A percentile compares a stretch with the other conserved stretches of the same genome.
Evolutionary conservation across 2,888 invertebrate species (phyloP).

Genomic region (Aelia acuminata): DNA sequence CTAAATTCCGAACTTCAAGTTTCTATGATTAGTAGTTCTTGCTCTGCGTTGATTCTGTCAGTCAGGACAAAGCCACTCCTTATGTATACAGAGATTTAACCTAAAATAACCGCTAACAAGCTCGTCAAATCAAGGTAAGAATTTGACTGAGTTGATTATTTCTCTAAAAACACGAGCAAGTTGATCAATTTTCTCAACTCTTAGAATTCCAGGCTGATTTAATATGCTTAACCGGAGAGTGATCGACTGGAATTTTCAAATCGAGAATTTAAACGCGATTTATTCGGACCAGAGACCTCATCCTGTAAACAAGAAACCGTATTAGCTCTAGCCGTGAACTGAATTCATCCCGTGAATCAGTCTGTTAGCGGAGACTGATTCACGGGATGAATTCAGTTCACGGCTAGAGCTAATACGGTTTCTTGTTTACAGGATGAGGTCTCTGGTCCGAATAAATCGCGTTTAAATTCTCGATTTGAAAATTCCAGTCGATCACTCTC

Average conservation of each 20-base stretch:
- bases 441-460: not conserved
- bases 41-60: too few relatives aligned
- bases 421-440: not conserved
- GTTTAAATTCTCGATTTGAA: not conserved
- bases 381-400: constrained; percentile 4
- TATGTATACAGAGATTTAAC: too few relatives aligned
- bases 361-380: not conserved
- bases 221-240: not conserved
- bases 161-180: too few relatives aligned
- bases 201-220: not conserved
- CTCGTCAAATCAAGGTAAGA: too few relatives aligned
- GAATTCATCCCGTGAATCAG: constrained; percentile 4
- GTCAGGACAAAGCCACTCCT: too few relatives aligned
- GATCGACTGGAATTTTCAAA: not conserved
- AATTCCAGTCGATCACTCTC: not conserved
- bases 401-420: not conserved
- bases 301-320: not conserved
- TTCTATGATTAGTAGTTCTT: too few relatives aligned
- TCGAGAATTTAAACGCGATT: not conserved
- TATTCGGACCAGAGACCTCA: not conserved
- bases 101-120: too few relatives aligned
- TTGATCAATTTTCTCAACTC: not conserved
- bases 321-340: constrained; percentile 12
- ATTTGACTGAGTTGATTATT: too few relatives aligned
- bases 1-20: too few relatives aligned